phyloP scores from a whole-genome alignment of 2,888 invertebrate genomes.

The Cerastoderma edule region DNA sequence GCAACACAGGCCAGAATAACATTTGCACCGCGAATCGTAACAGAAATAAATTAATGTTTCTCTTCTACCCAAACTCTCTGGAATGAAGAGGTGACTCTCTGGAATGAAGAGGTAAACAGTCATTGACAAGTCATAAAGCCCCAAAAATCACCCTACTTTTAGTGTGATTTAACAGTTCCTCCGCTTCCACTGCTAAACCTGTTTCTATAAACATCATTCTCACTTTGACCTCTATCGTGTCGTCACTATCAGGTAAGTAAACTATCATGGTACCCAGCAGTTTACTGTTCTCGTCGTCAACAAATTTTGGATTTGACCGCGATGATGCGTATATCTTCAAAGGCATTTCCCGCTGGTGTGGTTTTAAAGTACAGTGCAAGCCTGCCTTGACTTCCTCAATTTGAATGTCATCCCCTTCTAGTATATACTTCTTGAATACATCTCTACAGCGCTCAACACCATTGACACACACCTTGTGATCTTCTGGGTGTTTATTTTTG shows the following conservation, averaged over 20 bases:
- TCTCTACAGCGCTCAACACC: constrained; percentile 58
- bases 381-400: constrained; percentile 55
- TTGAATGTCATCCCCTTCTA: constrained; percentile 52
- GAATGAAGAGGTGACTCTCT: too few relatives aligned
- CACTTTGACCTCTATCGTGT: constrained; percentile 60
- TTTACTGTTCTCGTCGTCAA: constrained; percentile 59
- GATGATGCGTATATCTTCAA: constrained; percentile 61
- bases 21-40: too few relatives aligned
- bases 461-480: constrained; percentile 47
- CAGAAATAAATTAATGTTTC: too few relatives aligned
- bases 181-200: constrained; percentile 63
- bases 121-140: constrained; percentile 61
- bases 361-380: constrained; percentile 60
- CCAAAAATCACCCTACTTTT: constrained; percentile 60
- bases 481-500: constrained; percentile 34
- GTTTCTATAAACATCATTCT: constrained; percentile 68
- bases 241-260: constrained; percentile 57
- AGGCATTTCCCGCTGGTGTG: constrained; percentile 62
- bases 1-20: too few relatives aligned
- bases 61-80: too few relatives aligned
- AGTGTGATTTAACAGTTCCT: constrained; percentile 45
- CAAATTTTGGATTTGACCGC: constrained; percentile 54
- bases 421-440: constrained; percentile 64
- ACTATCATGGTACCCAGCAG: constrained; percentile 61
- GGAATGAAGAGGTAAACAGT: too few relatives aligned